phyloP scores from a whole-genome alignment of 2,888 invertebrate species.

The Nomada flava region DNA sequence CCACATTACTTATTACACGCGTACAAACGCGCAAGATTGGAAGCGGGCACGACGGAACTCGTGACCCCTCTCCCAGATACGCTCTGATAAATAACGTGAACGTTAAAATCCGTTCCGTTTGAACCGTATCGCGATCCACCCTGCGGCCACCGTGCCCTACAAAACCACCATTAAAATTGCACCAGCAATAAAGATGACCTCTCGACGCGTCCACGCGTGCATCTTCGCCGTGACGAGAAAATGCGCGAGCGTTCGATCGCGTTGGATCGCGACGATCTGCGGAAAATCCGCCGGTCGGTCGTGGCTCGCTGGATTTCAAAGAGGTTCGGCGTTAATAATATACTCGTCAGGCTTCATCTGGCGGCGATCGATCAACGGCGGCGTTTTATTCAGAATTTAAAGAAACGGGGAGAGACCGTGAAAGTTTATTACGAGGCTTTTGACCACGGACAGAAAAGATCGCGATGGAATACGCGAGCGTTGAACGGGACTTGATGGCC shows the following conservation, averaged over 20 bases:
- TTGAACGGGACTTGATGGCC: constrained; percentile 72
- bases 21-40: constrained; percentile 58
- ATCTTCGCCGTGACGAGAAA: not conserved
- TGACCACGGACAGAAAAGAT: not conserved
- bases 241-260: constrained; percentile 27
- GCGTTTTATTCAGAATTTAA: constrained; percentile 46
- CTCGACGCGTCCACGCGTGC: constrained; percentile 25
- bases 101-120: constrained; percentile 33
- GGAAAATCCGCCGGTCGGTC: constrained; percentile 15
- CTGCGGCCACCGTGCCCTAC: not conserved
- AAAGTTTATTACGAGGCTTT: not conserved
- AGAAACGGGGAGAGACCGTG: not conserved
- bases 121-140: constrained; percentile 7
- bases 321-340: constrained; percentile 50
- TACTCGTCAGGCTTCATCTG: constrained; percentile 29
- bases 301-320: constrained; percentile 44
- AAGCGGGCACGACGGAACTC: constrained; percentile 33
- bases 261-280: constrained; percentile 4
- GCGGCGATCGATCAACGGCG: constrained; percentile 45
- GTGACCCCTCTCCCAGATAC: constrained; percentile 24
- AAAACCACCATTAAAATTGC: constrained; percentile 19
- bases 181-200: constrained; percentile 6
- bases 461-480: constrained; percentile 11
- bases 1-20: constrained; percentile 41
- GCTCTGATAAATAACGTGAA: constrained; percentile 35